Evolutionary conservation across 1,140 invertebrate genomes (phyloP), one percentile per base, ranked within the genome.

Genomic region (Drosophila pruinosa): DNA sequence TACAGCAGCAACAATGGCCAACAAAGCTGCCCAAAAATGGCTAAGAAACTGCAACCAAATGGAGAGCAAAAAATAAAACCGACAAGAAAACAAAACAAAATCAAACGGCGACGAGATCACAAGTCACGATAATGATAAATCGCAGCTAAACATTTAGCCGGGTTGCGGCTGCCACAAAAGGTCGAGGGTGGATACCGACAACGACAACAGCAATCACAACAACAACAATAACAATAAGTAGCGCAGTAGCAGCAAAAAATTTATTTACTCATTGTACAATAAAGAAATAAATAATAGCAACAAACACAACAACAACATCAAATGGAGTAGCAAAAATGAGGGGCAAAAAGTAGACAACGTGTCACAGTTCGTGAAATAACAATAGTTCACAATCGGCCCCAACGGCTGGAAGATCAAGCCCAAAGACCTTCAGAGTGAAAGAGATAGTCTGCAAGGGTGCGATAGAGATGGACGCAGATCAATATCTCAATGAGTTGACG

Each of bases 41-140:
- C 71, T 70, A 45, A 70, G 2, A 72, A 76, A 24, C 52, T 70
- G 72, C 41, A 52, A 39, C 63, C 69, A 80, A 86, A 80, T 61
- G 63, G 70, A 67, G 52, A 61, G 28, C 41, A 26, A 54, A 34
- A 22, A 56, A 54, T 1, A 39, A 62, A 19, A 19, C 6, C 39
- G 8, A 19, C 39, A 47, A 34, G 31, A 2, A 34, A 34, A 34
- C 31, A 34, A 34, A 63, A 61, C 41, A 70, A 65, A 57, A 78
- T 76, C 71, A 74, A 85, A 85, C 80, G 67, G 21, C 72, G 58
- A 75, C 68, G 86, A 89, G 86, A 89, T 89, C 86, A 88, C 80
- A 86, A 89, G 86, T 89, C 86, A 89, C 86, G 86, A 89, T 89
- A 89, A 89, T 89, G 86, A 86, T 89, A 89, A 89, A 89, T 89